A percentile compares a stretch with the other conserved stretches of the same genome.
Conservation (phyloP, 2,113 vertebrate genomes). For the Pseudopipra pipra region DNA sequence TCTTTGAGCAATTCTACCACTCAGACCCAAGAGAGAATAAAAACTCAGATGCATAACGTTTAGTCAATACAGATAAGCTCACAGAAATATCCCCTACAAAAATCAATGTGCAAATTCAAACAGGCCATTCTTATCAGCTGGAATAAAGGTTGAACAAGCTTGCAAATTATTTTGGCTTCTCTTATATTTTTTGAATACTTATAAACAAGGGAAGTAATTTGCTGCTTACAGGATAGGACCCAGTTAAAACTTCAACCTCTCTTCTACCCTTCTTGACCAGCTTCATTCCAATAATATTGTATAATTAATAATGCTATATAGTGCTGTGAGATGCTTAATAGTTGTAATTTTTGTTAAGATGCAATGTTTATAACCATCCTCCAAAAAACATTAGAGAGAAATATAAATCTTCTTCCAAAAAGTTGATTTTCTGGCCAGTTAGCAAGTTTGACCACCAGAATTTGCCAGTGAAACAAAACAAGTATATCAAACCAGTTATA, state of each 20-base stretch:
- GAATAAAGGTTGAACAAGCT: background rate
- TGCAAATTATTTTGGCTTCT: background rate
- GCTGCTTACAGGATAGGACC: background rate
- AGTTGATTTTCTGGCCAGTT: background rate
- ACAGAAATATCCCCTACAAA: slow-evolving; percentile 27
- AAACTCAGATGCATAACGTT: background rate
- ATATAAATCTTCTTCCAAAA: background rate
- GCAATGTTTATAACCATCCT: background rate
- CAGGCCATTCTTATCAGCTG: background rate
- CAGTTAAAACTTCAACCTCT: background rate
- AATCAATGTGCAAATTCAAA: slow-evolving; percentile 30
- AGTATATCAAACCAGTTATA: background rate
- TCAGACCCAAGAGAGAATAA: background rate
- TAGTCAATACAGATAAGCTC: slow-evolving; percentile 30
- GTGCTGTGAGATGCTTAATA: background rate
- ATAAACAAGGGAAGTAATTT: background rate
- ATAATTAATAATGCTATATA: background rate
- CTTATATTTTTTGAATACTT: background rate
- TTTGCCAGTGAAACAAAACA: background rate
- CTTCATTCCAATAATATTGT: background rate
- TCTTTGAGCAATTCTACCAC: background rate
- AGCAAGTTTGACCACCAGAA: background rate
- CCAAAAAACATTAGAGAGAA: background rate
- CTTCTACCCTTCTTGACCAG: background rate
- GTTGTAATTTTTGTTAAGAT: background rate